Evolutionary conservation across 1,140 invertebrate genomes (phyloP), one percentile per base, ranked within the genome.

Genomic region (Hestina assimilis): DNA sequence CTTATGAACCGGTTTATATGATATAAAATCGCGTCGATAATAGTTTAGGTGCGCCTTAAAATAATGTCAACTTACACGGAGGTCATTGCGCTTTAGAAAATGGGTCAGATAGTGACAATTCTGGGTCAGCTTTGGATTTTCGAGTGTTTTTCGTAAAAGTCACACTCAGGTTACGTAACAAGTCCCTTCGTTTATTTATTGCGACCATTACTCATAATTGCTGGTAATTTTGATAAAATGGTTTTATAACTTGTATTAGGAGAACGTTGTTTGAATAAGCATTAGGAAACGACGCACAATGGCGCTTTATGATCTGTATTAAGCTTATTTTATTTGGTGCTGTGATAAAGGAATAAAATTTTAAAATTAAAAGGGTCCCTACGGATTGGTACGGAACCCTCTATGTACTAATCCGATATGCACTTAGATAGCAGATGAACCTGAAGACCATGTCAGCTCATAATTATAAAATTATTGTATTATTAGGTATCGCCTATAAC

Each of bases 21-120:
- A 40, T 26, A 52, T 53, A 67, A 7, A 59, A 59, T 66, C 0
- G 15, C 26, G n/a, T 63, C 57, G 38, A 11, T 31, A 8, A 33
- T 28, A 59, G 60, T 46, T 38, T 52, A 61, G 68, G 69, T 63
- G 66, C 46, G 69, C 68, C 72, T 80, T 77, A 75, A 81, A 81
- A 79, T 82, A 79, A 79, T 78, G 78, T 58, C 38, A 62, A 65
- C 54, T 60, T 66, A 51, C 26, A 15, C 31, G 14, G 42, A 51
- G 78, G 72, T 75, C 73, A 71, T 67, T 79, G 77, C 58, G 66
- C 71, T 62, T 66, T 35, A 31, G 41, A 61, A 82, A 76, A 66
- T 85, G 58, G 82, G 79, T 77, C 78, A 75, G 66, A 81, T 81
- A 79, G 79, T 72, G 71, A 56, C 68, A 75, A 73, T 75, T 73